These are phyloP conservation scores for Eupelmus urozonus DNA, from an alignment of 2,888 invertebrate genomes.

Conservation along the genomic window DNA sequence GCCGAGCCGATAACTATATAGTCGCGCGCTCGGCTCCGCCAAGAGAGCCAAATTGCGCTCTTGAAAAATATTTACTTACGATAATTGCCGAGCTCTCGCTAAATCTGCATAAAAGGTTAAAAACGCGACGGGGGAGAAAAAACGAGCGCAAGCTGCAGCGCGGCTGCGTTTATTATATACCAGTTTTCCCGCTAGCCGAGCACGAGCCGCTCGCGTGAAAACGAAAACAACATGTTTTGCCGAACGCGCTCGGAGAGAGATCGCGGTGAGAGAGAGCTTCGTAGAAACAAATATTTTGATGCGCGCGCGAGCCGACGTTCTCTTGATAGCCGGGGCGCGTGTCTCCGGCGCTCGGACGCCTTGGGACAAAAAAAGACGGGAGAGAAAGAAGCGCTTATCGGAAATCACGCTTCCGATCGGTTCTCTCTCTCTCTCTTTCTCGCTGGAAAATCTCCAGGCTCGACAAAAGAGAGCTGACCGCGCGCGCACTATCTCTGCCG, in stretches of 20 bases:
- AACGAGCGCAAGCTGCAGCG: no score
- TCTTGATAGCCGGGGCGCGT: no score
- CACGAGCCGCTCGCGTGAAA: slow-evolving; percentile 16
- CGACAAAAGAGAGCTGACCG: neutral
- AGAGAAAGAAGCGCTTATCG: slow-evolving; percentile 29
- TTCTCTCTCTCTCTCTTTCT: no score
- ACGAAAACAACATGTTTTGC: slow-evolving; percentile 47
- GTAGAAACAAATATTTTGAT: slow-evolving; percentile 45
- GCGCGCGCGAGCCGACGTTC: neutral
- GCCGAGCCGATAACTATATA: no score
- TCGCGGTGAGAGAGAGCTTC: neutral
- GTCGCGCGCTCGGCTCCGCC: no score
- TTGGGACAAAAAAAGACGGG: slow-evolving; percentile 40
- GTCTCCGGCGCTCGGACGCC: no score
- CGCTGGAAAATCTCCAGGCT: slow-evolving; percentile 39
- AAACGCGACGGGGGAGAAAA: no score
- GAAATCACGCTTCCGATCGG: slow-evolving; percentile 31
- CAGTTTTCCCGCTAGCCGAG: neutral
- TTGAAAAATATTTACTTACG: no score
- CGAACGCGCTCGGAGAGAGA: neutral
- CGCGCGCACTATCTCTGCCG: neutral
- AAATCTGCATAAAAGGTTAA: no score
- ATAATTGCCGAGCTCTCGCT: no score
- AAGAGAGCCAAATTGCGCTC: no score
- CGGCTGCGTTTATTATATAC: no score